Evolutionary conservation across 2,797 vertebrate species (phyloP).

Genomic region (Chaetodon trifasciatus): DNA sequence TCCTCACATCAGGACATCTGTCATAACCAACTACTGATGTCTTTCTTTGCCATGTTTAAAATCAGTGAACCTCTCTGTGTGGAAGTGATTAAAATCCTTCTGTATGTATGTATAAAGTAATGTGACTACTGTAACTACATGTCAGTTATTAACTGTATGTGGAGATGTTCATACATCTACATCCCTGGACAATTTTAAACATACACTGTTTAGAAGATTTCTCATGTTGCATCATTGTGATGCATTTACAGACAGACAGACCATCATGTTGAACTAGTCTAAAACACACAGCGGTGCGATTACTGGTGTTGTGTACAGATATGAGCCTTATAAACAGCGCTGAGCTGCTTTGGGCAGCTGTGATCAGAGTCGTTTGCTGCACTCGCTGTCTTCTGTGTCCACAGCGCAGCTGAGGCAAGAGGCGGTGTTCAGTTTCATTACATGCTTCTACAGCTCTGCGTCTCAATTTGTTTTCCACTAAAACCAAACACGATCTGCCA

Average conservation of each 20-base stretch:
- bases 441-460: constrained; percentile 5
- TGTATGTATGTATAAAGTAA: neutral
- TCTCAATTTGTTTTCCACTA: neutral
- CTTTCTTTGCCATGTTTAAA: neutral
- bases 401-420: constrained; percentile 14
- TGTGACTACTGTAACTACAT: neutral
- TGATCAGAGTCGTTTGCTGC: neutral
- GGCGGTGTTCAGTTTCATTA: constrained; percentile 1
- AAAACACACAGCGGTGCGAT: neutral
- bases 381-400: neutral
- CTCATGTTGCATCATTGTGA: neutral
- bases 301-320: neutral
- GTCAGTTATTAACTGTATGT: neutral
- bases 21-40: neutral
- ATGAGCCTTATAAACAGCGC: neutral
- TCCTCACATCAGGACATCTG: neutral
- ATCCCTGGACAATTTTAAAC: no score
- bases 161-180: neutral
- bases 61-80: neutral
- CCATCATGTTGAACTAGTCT: neutral
- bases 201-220: neutral
- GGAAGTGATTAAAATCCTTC: neutral
- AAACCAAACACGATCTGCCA: neutral
- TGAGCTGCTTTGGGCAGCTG: constrained; percentile 11
- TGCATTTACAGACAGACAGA: neutral